Percentiles rank a stretch among this genome's conserved stretches.
Evolutionary conservation across 1,140 invertebrate genomes (phyloP).

Genomic region (Orius insidiosus): DNA sequence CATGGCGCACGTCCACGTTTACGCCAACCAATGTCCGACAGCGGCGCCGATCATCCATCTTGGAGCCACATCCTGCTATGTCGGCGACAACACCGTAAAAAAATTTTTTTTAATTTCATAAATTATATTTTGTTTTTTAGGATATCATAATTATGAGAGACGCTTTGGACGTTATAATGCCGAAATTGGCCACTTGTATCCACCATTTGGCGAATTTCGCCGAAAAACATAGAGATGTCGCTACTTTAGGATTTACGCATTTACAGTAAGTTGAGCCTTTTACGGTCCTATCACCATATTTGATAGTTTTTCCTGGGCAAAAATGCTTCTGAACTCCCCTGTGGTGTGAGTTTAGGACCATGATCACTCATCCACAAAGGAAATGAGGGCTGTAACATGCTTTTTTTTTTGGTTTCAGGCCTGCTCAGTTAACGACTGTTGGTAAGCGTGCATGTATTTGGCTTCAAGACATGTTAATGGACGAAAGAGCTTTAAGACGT

Average conservation of each 20-base stretch:
- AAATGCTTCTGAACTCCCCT: too few relatives aligned
- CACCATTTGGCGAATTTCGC: conserved; percentile 66
- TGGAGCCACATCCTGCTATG: conserved; percentile 87
- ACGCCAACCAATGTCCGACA: conserved; percentile 66
- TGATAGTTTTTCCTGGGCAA: too few relatives aligned
- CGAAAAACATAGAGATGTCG: conserved; percentile 53
- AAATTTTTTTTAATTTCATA: too few relatives aligned
- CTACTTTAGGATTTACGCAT: conserved; percentile 93
- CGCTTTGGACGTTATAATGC: conserved; percentile 73
- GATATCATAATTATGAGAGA: conserved; percentile 79
- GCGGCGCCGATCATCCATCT: conserved; percentile 94
- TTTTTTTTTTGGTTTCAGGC: conserved; percentile 40
- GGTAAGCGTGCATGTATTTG: conserved; percentile 91
- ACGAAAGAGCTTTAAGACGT: conserved; percentile 64
- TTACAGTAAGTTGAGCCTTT: conserved; percentile 78
- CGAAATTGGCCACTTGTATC: conserved; percentile 70
- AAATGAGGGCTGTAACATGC: too few relatives aligned
- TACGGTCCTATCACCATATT: too few relatives aligned
- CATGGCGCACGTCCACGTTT: conserved; percentile 96
- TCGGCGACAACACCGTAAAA: conserved; percentile 90
- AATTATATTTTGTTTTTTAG: too few relatives aligned
- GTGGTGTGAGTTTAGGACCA: too few relatives aligned
- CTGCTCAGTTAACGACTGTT: conserved; percentile 93
- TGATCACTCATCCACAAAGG: too few relatives aligned
- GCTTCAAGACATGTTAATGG: conserved; percentile 90